These are phyloP conservation scores for Darevskia nairensis DNA, from an alignment of 2,797 vertebrate genomes.

Conservation along the genomic window DNA sequence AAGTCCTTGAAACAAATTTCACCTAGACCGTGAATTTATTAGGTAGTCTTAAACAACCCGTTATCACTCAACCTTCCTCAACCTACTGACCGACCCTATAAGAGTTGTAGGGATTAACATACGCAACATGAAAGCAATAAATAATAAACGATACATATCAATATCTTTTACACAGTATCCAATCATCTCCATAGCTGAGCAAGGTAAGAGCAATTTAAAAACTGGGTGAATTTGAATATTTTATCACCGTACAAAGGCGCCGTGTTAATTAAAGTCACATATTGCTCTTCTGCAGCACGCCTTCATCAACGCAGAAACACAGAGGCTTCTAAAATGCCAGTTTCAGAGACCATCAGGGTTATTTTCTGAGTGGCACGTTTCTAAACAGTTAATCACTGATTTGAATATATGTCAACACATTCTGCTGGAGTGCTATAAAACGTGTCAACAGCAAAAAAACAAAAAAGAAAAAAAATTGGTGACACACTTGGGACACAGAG, in stretches of 20 bases:
- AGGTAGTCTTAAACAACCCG: not conserved
- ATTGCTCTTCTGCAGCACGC: conserved; percentile 54
- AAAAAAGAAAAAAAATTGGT: conserved; percentile 72
- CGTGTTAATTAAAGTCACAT: conserved; percentile 66
- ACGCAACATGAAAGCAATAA: not conserved
- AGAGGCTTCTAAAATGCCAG: conserved; percentile 71
- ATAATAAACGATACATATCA: not conserved
- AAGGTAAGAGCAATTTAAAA: not conserved
- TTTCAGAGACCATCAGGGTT: conserved; percentile 81
- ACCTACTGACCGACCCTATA: not conserved
- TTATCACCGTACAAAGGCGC: conserved; percentile 35
- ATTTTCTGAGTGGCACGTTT: conserved; percentile 85
- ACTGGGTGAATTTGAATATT: not conserved
- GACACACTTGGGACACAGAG: conserved; percentile 80
- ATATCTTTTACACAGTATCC: not conserved
- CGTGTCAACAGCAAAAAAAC: conserved; percentile 81
- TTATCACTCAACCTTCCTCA: not conserved
- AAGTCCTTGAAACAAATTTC: not conserved
- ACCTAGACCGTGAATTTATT: not conserved
- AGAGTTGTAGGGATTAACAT: not conserved
- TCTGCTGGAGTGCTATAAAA: conserved; percentile 81
- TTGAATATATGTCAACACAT: conserved; percentile 85
- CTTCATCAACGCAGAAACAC: conserved; percentile 62
- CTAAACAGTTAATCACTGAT: conserved; percentile 84
- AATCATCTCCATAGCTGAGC: not conserved